Conservation (phyloP, 1,140 invertebrate genomes). For the Lineus longissimus region DNA sequence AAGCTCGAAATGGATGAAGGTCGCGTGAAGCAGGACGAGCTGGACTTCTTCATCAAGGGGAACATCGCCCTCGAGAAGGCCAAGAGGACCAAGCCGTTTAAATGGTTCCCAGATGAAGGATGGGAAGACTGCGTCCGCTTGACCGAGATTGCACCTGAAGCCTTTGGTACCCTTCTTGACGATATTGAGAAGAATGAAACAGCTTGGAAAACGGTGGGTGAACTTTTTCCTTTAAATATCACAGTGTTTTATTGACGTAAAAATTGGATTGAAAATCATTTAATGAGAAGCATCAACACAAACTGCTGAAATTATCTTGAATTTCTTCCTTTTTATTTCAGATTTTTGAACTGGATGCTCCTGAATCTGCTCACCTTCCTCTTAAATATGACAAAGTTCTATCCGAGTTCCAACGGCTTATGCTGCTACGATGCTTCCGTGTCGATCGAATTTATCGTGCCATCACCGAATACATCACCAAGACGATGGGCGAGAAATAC, state of each 20-base stretch:
- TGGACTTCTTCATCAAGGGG: conserved; percentile 90
- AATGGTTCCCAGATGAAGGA: conserved; percentile 68
- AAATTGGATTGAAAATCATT: not conserved
- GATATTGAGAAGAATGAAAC: conserved; percentile 61
- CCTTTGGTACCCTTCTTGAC: conserved; percentile 65
- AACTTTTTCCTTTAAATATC: not conserved
- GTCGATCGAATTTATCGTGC: conserved; percentile 79
- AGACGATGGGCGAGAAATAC: conserved; percentile 78
- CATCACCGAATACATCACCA: conserved; percentile 73
- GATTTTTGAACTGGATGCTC: conserved; percentile 79
- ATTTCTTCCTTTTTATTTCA: conserved; percentile 42
- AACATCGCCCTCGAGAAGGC: conserved; percentile 72
- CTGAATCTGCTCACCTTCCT: conserved; percentile 67
- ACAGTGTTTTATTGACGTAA: not conserved
- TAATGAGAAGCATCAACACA: too few relatives aligned
- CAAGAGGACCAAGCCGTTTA: conserved; percentile 62
- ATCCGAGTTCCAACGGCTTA: conserved; percentile 69
- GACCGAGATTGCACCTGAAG: conserved; percentile 63
- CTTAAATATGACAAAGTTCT: conserved; percentile 63
- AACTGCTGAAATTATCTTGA: too few relatives aligned
- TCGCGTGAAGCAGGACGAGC: conserved; percentile 63
- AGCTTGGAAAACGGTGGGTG: conserved; percentile 67
- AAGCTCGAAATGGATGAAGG: conserved; percentile 70
- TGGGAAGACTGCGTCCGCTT: conserved; percentile 80
- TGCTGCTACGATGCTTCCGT: conserved; percentile 80